These are phyloP conservation scores for Atopsyche davidsoni DNA, from an alignment of 1,140 invertebrate species.

Conservation along the genomic window DNA sequence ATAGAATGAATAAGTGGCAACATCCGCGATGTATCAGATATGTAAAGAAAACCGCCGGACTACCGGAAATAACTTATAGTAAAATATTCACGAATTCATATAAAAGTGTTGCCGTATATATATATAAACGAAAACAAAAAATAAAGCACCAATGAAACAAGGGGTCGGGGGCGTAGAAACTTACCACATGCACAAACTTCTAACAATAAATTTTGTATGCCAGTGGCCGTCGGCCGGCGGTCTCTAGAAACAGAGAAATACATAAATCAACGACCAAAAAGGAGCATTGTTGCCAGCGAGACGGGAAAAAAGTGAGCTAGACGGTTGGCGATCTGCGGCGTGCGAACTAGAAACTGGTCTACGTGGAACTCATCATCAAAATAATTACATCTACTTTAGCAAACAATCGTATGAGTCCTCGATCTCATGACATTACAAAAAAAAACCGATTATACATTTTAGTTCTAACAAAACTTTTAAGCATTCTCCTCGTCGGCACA, in stretches of 20 bases:
- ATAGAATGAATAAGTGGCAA: conserved; percentile 1
- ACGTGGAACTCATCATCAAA: no score
- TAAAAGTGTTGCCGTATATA: not conserved
- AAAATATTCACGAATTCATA: conserved; percentile 1
- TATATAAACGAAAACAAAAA: not conserved
- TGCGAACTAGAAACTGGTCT: no score
- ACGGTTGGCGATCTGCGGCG: no score
- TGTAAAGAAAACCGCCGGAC: not conserved
- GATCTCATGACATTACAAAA: no score
- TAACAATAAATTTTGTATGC: conserved; percentile 25
- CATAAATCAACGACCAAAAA: conserved; percentile 24
- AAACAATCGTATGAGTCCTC: no score
- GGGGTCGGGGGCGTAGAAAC: conserved; percentile 9
- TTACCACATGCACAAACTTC: conserved; percentile 24
- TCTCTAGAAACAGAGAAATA: conserved; percentile 22
- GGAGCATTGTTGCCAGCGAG: not conserved
- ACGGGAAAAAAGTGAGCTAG: conserved; percentile 2
- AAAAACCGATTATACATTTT: no score
- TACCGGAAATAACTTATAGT: not conserved
- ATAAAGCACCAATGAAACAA: not conserved
- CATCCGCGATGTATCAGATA: no score
- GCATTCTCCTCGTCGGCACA: no score
- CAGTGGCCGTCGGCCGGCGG: conserved; percentile 16
- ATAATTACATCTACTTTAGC: no score
- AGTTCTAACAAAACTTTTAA: no score